phyloP scores from a whole-genome alignment of 1,140 invertebrate species.

The Drosophila repleta region DNA sequence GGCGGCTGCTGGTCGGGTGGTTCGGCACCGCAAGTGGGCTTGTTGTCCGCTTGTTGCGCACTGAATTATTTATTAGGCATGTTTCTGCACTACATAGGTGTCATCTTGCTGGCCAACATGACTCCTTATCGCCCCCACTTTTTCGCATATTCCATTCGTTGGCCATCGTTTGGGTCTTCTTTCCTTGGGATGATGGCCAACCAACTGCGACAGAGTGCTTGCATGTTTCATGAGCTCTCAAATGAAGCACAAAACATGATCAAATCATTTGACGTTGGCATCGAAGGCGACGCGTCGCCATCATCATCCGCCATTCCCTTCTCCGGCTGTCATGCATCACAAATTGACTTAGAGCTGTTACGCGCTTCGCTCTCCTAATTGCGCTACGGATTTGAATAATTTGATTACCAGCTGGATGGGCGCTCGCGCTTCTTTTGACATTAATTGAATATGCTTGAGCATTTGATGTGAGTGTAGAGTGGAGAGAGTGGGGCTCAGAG shows the following conservation, averaged over 20 bases:
- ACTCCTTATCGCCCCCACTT: conserved; percentile 31
- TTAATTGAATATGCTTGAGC: conserved; percentile 54
- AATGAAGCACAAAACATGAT: conserved; percentile 55
- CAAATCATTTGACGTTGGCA: conserved; percentile 25
- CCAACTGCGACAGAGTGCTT: conserved; percentile 66
- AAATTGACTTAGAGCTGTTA: conserved; percentile 59
- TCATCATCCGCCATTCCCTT: background rate
- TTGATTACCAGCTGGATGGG: conserved; percentile 49
- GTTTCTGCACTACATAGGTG: conserved; percentile 75
- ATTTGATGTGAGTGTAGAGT: conserved; percentile 23
- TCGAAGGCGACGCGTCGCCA: background rate
- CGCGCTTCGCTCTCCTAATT: conserved; percentile 50
- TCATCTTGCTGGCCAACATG: conserved; percentile 67
- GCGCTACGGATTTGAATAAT: conserved; percentile 65
- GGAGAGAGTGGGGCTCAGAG: background rate
- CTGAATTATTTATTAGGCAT: conserved; percentile 82
- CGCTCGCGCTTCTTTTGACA: conserved; percentile 16
- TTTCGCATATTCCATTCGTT: conserved; percentile 5
- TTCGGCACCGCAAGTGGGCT: conserved; percentile 59
- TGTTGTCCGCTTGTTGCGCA: conserved; percentile 79
- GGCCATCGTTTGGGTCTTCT: conserved; percentile 6
- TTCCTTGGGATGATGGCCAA: conserved; percentile 12
- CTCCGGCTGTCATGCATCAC: background rate
- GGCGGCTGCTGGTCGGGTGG: conserved; percentile 4
- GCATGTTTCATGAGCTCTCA: conserved; percentile 58